phyloP scores from a whole-genome alignment of 2,797 vertebrate species.

The Manis javanica region DNA sequence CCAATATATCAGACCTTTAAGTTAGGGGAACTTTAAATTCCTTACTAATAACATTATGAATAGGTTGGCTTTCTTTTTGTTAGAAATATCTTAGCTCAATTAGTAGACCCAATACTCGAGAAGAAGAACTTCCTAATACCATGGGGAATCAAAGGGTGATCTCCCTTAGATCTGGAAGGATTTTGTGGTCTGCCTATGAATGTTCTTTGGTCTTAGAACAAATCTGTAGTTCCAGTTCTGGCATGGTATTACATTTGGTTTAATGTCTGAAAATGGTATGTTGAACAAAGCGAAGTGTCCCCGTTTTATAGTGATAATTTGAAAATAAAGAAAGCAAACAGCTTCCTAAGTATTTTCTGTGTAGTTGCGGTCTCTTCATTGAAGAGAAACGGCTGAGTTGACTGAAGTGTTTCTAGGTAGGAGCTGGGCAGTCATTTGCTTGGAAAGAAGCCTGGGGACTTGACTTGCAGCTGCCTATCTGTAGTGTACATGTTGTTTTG shows the following conservation, averaged over 20 bases:
- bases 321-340: background rate
- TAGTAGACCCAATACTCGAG: background rate
- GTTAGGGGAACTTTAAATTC: background rate
- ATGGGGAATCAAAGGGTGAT: background rate
- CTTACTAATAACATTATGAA: background rate
- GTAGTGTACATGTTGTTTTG: slow-evolving; percentile 52
- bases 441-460: background rate
- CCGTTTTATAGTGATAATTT: background rate
- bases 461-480: slow-evolving; percentile 52
- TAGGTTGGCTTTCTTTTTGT: background rate
- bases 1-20: background rate
- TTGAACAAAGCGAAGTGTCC: background rate
- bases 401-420: slow-evolving; percentile 24
- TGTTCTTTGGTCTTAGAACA: background rate
- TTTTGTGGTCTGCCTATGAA: background rate
- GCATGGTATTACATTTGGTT: background rate
- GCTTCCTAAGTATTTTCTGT: background rate
- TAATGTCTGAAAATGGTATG: background rate
- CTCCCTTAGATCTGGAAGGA: background rate
- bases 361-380: background rate
- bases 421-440: background rate
- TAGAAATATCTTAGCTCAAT: background rate
- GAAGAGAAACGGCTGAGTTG: background rate
- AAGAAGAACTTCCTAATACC: background rate
- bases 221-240: background rate